A percentile compares a stretch with the other conserved stretches of the same genome.
Conservation (phyloP, 2,888 invertebrate species). For the Antheraea assamensis region DNA sequence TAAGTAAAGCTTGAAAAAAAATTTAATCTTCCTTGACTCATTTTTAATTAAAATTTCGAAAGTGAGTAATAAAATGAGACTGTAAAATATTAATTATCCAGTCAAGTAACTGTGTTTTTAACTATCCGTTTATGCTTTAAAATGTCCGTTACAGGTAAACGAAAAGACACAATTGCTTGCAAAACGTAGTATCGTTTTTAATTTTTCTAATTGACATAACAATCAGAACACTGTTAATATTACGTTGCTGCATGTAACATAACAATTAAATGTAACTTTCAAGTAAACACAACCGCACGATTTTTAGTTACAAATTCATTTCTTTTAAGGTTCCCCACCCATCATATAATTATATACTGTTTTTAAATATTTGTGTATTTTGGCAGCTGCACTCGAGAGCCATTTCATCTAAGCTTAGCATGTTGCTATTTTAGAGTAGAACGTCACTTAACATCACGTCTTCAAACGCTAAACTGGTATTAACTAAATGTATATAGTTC, state of each 20-base stretch:
- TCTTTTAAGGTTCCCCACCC: neutral
- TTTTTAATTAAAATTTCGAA: neutral
- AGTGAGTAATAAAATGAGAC: neutral
- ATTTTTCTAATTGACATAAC: no score
- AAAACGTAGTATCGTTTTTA: no score
- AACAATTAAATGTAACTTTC: neutral
- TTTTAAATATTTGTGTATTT: no score
- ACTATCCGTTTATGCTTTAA: neutral
- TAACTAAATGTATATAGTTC: neutral
- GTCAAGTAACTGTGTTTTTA: neutral
- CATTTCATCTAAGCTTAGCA: no score
- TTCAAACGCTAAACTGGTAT: neutral
- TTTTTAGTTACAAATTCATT: neutral
- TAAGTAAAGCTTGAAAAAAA: neutral
- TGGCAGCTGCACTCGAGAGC: no score
- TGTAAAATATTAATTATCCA: neutral
- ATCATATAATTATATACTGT: neutral
- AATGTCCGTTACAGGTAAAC: neutral
- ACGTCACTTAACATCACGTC: no score
- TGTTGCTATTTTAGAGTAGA: no score
- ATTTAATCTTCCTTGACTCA: neutral
- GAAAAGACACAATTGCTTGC: no score
- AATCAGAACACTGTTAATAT: no score
- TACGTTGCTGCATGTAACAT: no score
- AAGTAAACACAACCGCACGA: neutral